Evolutionary conservation across 2,113 vertebrate species (phyloP).

Genomic region (Chrysochloris asiatica): DNA sequence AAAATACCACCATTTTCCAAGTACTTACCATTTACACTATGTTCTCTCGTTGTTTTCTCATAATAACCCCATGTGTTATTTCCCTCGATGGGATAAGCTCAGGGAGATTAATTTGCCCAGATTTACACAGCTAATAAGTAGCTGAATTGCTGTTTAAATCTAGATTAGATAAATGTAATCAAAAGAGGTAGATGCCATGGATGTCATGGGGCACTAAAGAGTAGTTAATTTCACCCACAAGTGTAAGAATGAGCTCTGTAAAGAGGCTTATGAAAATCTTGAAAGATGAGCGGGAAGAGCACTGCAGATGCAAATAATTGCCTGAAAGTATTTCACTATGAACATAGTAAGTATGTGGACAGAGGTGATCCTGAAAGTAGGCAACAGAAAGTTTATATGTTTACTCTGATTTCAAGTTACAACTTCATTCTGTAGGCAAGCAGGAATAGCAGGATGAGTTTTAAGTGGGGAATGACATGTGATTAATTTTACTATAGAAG

Average conservation of each 20-base stretch:
- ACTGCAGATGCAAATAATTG: neutral
- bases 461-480: neutral
- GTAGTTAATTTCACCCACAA: neutral
- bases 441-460: too few relatives aligned
- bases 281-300: neutral
- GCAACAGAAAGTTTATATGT: neutral
- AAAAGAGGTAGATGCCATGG: neutral
- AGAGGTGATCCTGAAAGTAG: neutral
- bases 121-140: conserved; percentile 17
- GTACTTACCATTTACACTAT: neutral
- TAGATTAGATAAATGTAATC: neutral
- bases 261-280: neutral
- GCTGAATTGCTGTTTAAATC: conserved; percentile 17
- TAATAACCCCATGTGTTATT: neutral
- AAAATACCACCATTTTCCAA: neutral
- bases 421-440: too few relatives aligned
- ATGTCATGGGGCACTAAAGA: neutral
- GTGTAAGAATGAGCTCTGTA: neutral
- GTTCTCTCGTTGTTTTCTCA: neutral
- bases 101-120: neutral
- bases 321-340: conserved; percentile 6
- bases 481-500: neutral
- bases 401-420: neutral
- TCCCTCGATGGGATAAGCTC: neutral
- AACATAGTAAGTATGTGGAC: neutral